Conservation (phyloP, 2,113 vertebrate genomes). For the Zonotrichia leucophrys region DNA sequence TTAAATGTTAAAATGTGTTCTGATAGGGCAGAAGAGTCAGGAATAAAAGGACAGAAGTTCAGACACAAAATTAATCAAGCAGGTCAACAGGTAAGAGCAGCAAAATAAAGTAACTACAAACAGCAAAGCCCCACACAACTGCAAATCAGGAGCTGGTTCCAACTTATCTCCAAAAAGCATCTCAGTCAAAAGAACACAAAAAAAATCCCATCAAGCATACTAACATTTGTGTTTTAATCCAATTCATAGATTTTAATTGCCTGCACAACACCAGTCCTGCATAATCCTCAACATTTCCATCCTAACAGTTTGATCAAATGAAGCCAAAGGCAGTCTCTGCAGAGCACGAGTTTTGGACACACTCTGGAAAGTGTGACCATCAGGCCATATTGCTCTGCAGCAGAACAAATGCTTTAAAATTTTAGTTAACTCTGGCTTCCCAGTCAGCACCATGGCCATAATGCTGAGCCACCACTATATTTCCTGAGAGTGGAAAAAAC, state of each 20-base stretch:
- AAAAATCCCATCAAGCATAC: neutral
- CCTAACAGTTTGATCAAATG: neutral
- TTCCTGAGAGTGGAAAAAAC: neutral
- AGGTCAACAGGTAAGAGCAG: slow-evolving; percentile 47
- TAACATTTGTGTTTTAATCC: neutral
- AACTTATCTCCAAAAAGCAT: slow-evolving; percentile 4
- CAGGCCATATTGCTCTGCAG: neutral
- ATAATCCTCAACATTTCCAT: neutral
- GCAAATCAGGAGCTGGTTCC: neutral
- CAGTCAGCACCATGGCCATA: neutral
- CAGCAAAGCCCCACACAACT: neutral
- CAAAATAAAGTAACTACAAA: neutral
- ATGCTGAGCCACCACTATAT: neutral
- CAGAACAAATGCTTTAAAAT: neutral
- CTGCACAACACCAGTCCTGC: neutral
- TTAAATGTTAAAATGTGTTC: neutral
- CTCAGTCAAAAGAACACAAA: neutral
- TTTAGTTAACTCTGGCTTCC: neutral
- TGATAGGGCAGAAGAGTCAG: slow-evolving; percentile 9
- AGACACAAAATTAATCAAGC: slow-evolving; percentile 55
- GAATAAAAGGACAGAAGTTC: slow-evolving; percentile 25
- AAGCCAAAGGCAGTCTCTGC: neutral
- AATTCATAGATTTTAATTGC: slow-evolving; percentile 17
- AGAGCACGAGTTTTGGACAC: rapidly evolving
- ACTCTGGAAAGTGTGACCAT: neutral